phyloP scores from a whole-genome alignment of 2,797 vertebrate genomes.

The Neosilurus hyrtlii region DNA sequence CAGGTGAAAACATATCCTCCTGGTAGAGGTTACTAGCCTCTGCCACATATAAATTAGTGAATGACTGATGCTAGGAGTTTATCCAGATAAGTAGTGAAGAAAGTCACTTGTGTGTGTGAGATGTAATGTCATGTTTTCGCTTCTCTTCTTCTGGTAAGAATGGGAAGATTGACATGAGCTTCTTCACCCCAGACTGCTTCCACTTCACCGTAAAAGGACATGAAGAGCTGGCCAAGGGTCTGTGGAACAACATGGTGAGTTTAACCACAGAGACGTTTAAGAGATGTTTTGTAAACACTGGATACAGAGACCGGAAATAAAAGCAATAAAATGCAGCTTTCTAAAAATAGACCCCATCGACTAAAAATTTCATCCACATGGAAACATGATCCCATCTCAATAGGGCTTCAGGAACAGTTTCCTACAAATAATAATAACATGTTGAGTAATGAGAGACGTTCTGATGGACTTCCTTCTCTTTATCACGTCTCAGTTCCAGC shows the following conservation, averaged over 20 bases:
- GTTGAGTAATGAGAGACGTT: background rate
- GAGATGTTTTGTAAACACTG: background rate
- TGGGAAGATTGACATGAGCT: slow-evolving; percentile 77
- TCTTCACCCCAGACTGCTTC: slow-evolving; percentile 82
- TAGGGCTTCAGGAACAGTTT: background rate
- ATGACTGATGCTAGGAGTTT: background rate
- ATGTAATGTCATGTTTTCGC: background rate
- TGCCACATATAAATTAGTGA: no score
- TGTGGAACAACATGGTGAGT: slow-evolving; percentile 85
- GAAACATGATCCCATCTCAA: background rate
- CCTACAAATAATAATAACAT: no score
- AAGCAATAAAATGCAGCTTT: background rate
- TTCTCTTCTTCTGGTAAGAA: slow-evolving; percentile 57
- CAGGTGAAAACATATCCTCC: no score
- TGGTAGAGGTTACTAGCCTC: no score
- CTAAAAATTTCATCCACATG: background rate
- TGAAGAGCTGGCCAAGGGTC: slow-evolving; percentile 77
- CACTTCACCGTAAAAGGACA: slow-evolving; percentile 82
- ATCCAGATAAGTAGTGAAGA: background rate
- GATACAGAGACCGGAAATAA: background rate
- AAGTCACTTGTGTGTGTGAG: background rate
- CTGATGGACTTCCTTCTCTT: background rate
- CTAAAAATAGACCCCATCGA: background rate
- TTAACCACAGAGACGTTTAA: background rate
- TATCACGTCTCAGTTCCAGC: slow-evolving; percentile 70